Percentiles rank a stretch among this genome's conserved stretches.
phyloP scores from a whole-genome alignment of 1,140 invertebrate genomes.

The Drosophila ambigua region DNA sequence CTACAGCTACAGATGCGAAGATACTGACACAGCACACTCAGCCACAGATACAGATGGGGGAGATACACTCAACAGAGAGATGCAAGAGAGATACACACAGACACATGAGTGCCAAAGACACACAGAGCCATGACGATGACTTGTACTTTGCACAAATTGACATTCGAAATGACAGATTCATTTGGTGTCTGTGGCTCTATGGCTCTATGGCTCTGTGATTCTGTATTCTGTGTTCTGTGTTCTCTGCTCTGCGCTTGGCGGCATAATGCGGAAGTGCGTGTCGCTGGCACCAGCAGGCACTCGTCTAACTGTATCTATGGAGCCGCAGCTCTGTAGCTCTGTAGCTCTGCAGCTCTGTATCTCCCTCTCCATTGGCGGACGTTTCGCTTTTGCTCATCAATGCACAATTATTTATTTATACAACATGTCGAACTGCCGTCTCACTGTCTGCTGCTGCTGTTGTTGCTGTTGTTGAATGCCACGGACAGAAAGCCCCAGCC shows the following conservation, averaged over 20 bases:
- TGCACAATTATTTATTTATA: constrained; percentile 69
- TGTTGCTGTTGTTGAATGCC: constrained; percentile 46
- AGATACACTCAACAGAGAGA: background rate
- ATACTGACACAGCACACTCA: too few relatives aligned
- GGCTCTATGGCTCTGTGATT: too few relatives aligned
- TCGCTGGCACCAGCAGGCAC: constrained; percentile 47
- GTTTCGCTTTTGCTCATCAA: constrained; percentile 58
- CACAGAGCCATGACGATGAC: constrained; percentile 25
- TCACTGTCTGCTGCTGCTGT: constrained; percentile 21
- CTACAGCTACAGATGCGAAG: background rate
- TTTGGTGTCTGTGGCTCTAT: constrained; percentile 23
- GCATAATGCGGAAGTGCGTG: constrained; percentile 67
- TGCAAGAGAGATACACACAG: too few relatives aligned
- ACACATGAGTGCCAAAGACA: too few relatives aligned
- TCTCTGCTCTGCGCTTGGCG: constrained; percentile 2
- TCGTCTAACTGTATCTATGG: background rate
- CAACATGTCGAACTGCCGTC: constrained; percentile 57
- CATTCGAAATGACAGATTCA: constrained; percentile 72
- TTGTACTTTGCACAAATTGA: constrained; percentile 64
- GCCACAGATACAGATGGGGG: background rate
- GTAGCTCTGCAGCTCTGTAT: constrained; percentile 26
- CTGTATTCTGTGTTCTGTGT: background rate
- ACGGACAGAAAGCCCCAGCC: constrained; percentile 13
- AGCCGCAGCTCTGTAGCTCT: constrained; percentile 7
- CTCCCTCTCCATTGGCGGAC: constrained; percentile 46